Evolutionary conservation across 1,140 invertebrate genomes (phyloP), one percentile per base, ranked within the genome.

Genomic region (Drosophila novamexicana): DNA sequence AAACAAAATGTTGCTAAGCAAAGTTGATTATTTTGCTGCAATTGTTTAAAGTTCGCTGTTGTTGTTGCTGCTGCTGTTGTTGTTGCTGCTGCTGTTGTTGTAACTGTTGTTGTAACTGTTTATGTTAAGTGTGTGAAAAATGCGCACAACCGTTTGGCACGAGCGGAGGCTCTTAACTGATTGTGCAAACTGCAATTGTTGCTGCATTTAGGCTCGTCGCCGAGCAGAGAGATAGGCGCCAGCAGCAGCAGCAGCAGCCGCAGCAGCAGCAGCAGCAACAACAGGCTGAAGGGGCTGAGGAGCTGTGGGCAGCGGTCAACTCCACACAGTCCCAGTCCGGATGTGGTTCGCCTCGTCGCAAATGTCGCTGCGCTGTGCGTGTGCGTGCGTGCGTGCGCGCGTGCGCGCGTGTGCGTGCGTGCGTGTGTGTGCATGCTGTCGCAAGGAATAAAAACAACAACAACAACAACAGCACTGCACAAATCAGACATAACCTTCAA

Each of bases 91-190:
- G 18, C 1, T 56, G 53, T 2, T n/a, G 16, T 7, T 22, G 18
- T 12, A 18, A 49, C 9, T 22, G 18, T 47, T 22, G 45, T 56
- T 64, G 42, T 47, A 39, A 62, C 22, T 64, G 76, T 39, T 40
- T 40, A 50, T 77, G 75, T 37, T 36, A 67, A 40, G 44, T 72
- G 68, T 34, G 36, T 42, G 57, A 57, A 64, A 73, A 81, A 89
- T 81, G 78, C 74, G 77, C 78, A 83, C 83, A 88, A 83, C 85
- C 90, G 90, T 71, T 79, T 84, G 75, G 72, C 78, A 86, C 89
- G 90, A 91, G 90, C 69, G 74, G 75, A 90, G 76, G 77, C 86
- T 86, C 77, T 90, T 84, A 83, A 91, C 90, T 91, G 90, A 91
- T 90, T 85, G 76, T 59, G 62, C 76, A 61, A 75, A 66, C 66